Percentiles rank a stretch among this genome's conserved stretches.
These are phyloP conservation scores for Phrynocephalus versicolor DNA, from an alignment of 2,113 vertebrate genomes.

Conservation along the genomic window DNA sequence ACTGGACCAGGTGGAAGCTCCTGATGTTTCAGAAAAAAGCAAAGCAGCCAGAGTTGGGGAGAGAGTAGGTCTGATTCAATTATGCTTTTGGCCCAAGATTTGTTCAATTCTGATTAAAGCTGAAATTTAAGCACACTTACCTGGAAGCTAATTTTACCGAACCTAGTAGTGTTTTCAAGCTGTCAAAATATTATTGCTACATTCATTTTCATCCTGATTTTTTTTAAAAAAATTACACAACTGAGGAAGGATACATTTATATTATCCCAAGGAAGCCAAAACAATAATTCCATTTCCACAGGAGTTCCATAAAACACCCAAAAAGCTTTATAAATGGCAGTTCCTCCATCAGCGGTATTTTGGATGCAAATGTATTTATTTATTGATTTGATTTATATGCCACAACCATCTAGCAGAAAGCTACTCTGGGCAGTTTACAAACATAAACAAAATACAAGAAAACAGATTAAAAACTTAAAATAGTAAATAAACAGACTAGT, in stretches of 20 bases:
- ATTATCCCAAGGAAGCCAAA: not conserved
- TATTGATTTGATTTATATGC: not conserved
- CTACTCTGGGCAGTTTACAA: too few relatives aligned
- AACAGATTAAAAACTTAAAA: too few relatives aligned
- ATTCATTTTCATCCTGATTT: not conserved
- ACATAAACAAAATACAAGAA: too few relatives aligned
- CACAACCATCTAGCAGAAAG: too few relatives aligned
- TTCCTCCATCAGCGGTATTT: not conserved
- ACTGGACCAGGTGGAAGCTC: rapidly evolving
- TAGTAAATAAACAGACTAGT: too few relatives aligned
- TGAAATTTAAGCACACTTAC: not conserved
- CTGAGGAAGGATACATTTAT: too few relatives aligned
- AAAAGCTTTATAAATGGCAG: too few relatives aligned
- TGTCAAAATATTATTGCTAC: not conserved
- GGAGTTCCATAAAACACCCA: not conserved
- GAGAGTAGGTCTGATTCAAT: not conserved
- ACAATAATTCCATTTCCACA: not conserved
- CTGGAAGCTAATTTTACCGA: not conserved
- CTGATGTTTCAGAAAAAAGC: not conserved
- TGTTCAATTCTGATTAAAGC: too few relatives aligned
- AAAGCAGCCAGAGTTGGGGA: not conserved
- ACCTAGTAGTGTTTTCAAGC: not conserved
- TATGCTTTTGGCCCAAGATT: not conserved
- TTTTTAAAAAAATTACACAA: not conserved
- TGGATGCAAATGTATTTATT: not conserved